Evolutionary conservation across 2,797 vertebrate species (phyloP), one percentile per base, ranked within the genome.

Genomic region (Chiloscyllium punctatum): DNA sequence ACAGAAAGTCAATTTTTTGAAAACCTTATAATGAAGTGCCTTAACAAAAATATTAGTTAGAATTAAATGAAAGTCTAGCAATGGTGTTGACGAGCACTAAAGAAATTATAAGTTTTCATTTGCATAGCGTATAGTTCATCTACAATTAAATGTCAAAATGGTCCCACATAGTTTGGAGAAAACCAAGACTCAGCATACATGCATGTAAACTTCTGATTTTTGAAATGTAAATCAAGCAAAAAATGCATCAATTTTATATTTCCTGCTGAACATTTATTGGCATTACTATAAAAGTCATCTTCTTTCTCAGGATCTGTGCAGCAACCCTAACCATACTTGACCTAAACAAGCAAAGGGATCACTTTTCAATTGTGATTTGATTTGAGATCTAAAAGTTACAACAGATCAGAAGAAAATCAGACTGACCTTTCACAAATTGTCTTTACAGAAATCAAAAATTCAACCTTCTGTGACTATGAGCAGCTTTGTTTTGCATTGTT

Each of bases 381-480:
- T 91, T 42, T 2, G 21, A 3, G 30, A 4, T 15, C 33, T 94
- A 27, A 94, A 74, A 94, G 42, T 72, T 74, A 0, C 37, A 51
- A 33, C 94, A 53, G 42, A 74, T 33, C 92, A 72, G 23, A 7
- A 27, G 66, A 25, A 74, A 30, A 69, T 57, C 94, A 8, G 16
- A 27, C 18, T 53, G 48, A 53, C 48, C 27, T 74, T 72, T 33
- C 71, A 42, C 5, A 25, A 7, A n/a, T 33, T 71, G 23, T 69
- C 42, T 88, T 74, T 74, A 33, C 51, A 74, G 30, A 72, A 77
- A 15, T 95, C n/a, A 72, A 94, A 95, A 95, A 95, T 74, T 95
- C 71, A 95, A 57, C 69, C 71, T 96, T 98, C 98, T 98, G 97
- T 98, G 98, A 98, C 98, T 98, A 97, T 97, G 98, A 98, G 98